phyloP scores from a whole-genome alignment of 2,113 vertebrate genomes.

The Eira barbara region DNA sequence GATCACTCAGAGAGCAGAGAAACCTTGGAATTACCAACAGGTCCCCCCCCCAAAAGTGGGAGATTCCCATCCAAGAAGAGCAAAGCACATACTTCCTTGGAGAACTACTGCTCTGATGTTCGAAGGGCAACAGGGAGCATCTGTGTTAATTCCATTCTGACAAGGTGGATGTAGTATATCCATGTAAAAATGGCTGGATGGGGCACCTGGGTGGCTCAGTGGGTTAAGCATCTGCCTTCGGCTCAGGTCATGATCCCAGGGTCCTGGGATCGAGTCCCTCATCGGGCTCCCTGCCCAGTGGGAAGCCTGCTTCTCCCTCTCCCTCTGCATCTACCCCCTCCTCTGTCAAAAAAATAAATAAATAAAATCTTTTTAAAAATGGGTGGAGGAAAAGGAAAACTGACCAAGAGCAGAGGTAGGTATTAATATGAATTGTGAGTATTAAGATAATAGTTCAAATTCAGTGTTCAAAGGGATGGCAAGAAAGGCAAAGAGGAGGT shows the following conservation, averaged over 20 bases:
- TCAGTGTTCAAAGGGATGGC: background rate
- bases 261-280: no score
- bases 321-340: no score
- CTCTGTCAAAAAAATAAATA: background rate
- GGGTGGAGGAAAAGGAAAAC: background rate
- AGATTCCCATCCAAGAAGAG: background rate
- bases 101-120: background rate
- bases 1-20: background rate
- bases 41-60: background rate
- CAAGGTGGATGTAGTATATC: background rate
- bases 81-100: background rate
- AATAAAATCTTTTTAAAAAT: background rate
- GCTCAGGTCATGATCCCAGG: background rate
- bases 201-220: background rate
- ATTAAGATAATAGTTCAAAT: background rate
- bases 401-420: background rate
- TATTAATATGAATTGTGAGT: background rate
- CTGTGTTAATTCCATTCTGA: background rate
- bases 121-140: background rate
- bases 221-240: background rate
- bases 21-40: background rate
- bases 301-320: background rate
- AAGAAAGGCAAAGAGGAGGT: background rate
- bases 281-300: background rate
- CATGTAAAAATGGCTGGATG: background rate